phyloP scores from a whole-genome alignment of 2,888 invertebrate genomes.

The Napeogenes inachia region DNA sequence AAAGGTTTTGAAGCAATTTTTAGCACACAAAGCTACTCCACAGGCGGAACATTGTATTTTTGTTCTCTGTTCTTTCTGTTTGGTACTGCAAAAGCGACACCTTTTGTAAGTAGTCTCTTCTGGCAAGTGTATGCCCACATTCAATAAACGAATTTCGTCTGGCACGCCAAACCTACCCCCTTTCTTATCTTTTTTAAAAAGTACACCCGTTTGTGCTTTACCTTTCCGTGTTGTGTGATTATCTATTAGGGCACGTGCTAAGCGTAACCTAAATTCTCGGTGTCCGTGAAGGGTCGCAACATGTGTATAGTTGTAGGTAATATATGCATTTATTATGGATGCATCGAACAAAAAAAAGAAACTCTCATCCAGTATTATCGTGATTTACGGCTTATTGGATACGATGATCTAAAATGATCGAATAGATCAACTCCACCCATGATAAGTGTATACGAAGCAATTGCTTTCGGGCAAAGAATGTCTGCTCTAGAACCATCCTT shows the following conservation, averaged over 20 bases:
- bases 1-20: slow-evolving; percentile 29
- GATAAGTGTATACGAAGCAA: slow-evolving; percentile 37
- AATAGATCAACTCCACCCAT: slow-evolving; percentile 42
- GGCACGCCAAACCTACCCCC: slow-evolving; percentile 37
- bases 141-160: slow-evolving; percentile 38
- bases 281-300: slow-evolving; percentile 20
- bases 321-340: slow-evolving; percentile 32
- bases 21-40: slow-evolving; percentile 8
- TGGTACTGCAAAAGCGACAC: slow-evolving; percentile 40
- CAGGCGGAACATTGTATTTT: slow-evolving; percentile 30
- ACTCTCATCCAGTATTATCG: slow-evolving; percentile 42
- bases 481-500: slow-evolving; percentile 39
- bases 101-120: slow-evolving; percentile 39
- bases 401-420: slow-evolving; percentile 40
- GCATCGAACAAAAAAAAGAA: slow-evolving; percentile 37
- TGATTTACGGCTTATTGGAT: slow-evolving; percentile 38
- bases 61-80: slow-evolving; percentile 25
- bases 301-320: slow-evolving; percentile 31
- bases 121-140: slow-evolving; percentile 40
- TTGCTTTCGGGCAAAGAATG: slow-evolving; percentile 39
- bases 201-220: slow-evolving; percentile 16
- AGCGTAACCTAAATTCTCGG: slow-evolving; percentile 30
- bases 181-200: slow-evolving; percentile 32
- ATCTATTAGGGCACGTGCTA: slow-evolving; percentile 25
- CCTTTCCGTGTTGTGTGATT: slow-evolving; percentile 12